Evolutionary conservation across 2,888 invertebrate species (phyloP).

Genomic region (Ennomos fuscantarius): DNA sequence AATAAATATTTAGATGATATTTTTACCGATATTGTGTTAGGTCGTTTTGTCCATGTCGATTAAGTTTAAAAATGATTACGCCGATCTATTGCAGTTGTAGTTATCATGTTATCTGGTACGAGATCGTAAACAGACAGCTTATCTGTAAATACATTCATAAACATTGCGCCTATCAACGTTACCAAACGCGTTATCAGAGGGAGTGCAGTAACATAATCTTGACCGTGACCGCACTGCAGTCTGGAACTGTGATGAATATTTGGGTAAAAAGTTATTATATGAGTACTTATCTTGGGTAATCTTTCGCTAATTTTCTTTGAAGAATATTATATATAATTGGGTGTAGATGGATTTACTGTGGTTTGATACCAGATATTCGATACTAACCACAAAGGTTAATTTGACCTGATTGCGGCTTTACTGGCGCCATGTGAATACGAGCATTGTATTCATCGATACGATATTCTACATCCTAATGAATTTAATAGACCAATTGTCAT

Average conservation of each 20-base stretch:
- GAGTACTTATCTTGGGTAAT: background rate
- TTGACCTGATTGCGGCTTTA: conserved; percentile 66
- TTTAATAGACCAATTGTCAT: background rate
- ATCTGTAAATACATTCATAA: conserved; percentile 62
- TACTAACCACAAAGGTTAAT: conserved; percentile 63
- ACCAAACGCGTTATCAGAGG: conserved; percentile 43
- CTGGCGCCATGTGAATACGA: conserved; percentile 45
- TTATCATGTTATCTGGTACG: conserved; percentile 42
- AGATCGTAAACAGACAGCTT: conserved; percentile 66
- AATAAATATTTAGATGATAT: too few species aligned
- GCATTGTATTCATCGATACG: conserved; percentile 5
- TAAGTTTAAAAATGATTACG: conserved; percentile 20
- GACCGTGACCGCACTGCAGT: conserved; percentile 40
- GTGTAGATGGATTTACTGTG: conserved; percentile 29
- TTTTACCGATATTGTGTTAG: too few species aligned
- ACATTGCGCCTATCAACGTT: conserved; percentile 53
- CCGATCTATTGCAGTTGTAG: conserved; percentile 35
- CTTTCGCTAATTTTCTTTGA: too few species aligned
- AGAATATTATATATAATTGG: too few species aligned
- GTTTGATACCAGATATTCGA: conserved; percentile 62
- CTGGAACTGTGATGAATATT: too few species aligned
- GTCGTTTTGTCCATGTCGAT: background rate
- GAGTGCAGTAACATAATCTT: conserved; percentile 48
- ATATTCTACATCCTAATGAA: background rate
- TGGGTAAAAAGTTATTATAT: too few species aligned